phyloP scores from a whole-genome alignment of 1,140 invertebrate genomes.

The Lucilia sericata region DNA sequence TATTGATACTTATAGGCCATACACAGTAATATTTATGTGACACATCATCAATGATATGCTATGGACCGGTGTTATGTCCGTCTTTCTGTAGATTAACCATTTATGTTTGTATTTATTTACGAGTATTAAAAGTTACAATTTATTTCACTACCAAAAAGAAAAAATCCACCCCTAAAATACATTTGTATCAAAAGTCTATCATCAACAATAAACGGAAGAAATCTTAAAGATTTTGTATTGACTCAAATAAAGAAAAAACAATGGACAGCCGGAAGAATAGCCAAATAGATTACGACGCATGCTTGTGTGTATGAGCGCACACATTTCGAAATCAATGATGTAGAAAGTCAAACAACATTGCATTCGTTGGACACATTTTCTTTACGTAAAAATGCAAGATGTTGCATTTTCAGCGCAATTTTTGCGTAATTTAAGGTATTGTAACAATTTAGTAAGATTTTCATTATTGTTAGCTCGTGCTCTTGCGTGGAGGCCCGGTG shows the following conservation, averaged over 20 bases:
- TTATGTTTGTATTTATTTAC: not conserved
- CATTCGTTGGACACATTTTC: not conserved
- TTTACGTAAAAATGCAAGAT: constrained; percentile 24
- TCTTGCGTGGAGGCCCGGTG: constrained; percentile 14
- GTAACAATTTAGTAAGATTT: constrained; percentile 20
- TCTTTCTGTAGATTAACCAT: not conserved
- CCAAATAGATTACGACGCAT: not conserved
- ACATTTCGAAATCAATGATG: not conserved
- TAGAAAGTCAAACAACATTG: not conserved
- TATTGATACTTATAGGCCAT: constrained; percentile 7
- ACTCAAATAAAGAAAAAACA: not conserved
- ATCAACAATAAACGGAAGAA: constrained; percentile 15
- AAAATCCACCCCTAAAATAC: constrained; percentile 2
- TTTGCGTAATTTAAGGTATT: constrained; percentile 36
- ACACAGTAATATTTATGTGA: constrained; percentile 7
- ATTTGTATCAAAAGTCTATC: not conserved
- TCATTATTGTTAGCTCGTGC: constrained; percentile 16
- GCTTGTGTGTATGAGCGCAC: not conserved
- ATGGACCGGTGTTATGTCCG: not conserved
- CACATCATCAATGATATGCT: constrained; percentile 9
- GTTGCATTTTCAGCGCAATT: constrained; percentile 41
- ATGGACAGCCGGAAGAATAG: not conserved
- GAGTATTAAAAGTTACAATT: not conserved
- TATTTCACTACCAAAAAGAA: not conserved
- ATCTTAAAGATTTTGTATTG: constrained; percentile 8